These are phyloP conservation scores for Cerastis rubricosa DNA, from an alignment of 2,888 invertebrate species.

Conservation along the genomic window DNA sequence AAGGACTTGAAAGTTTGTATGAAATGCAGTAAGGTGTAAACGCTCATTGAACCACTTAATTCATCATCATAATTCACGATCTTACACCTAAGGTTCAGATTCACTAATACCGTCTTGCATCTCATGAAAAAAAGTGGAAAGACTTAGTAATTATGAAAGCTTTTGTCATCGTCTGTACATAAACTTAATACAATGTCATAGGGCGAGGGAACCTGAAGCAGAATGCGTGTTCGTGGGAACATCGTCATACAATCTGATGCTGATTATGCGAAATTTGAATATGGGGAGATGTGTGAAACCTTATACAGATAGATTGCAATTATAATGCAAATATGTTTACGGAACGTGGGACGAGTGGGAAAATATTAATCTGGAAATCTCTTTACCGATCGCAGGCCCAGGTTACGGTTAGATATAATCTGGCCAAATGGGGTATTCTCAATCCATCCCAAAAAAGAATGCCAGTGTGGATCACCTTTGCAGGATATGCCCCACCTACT, in stretches of 20 bases:
- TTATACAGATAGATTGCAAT: neutral
- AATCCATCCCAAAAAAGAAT: too few species aligned
- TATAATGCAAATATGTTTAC: neutral
- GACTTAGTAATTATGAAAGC: neutral
- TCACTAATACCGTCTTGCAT: neutral
- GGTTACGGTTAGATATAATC: too few species aligned
- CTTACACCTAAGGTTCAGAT: too few species aligned
- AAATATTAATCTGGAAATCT: neutral
- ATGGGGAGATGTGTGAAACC: constrained; percentile 35
- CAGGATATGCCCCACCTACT: too few species aligned
- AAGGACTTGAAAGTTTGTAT: too few species aligned
- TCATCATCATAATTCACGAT: neutral
- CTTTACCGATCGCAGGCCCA: too few species aligned
- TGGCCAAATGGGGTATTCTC: too few species aligned
- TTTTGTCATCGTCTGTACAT: constrained; percentile 49
- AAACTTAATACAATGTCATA: constrained; percentile 51
- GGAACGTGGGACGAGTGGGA: neutral
- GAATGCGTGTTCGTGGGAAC: constrained; percentile 57
- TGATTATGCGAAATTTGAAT: constrained; percentile 54
- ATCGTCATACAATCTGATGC: constrained; percentile 23
- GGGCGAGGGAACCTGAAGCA: constrained; percentile 54
- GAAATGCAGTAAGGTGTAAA: too few species aligned
- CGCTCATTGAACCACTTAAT: too few species aligned
- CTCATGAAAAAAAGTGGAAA: neutral
- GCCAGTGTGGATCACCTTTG: too few species aligned